Base-by-base conservation (phyloP, 2,113 vertebrate species). In the Oryzias curvinotus region DNA sequence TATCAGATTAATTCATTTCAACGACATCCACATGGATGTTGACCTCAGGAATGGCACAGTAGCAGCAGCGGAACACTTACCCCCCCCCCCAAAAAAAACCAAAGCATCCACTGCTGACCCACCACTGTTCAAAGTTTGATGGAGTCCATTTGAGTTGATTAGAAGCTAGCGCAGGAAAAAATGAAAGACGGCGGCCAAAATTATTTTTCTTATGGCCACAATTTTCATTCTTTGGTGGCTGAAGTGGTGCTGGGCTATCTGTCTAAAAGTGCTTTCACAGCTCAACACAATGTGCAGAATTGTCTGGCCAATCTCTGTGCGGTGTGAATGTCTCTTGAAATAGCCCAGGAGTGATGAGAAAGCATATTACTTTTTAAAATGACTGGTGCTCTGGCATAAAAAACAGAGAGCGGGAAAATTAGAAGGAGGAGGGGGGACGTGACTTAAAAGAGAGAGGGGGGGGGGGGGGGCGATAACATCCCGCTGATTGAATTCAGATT, bases 401-500 rank as follows among this genome's bases (percentile, higher is more conserved):
- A 85, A 81, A 43, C 43, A 30, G 55, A 56, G 49, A 57, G 68
- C 48, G 57, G 60, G 60, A 68, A 68, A 51, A 62, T 25, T 52
- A 52, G 26, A 14, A 1, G 16, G 7, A 4, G 49, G 14, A 26
- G 25, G 43, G 36, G 62, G 60, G 23, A 26, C 4, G 13, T 15
- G 26, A 21, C 19, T 23, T 57, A 7, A 36, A 42, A 53, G 57
- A 30, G 13, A 36, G 36, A 49, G 60, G 28, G 62, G 36, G 52
- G 46, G 65, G 61, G 76, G 73, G 68, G 62, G 52, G 54, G 71
- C 25, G 81, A 86, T 89, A 87, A 89, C 75, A 80, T 83, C 47
- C 64, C 30, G 65, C 66, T 88, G 80, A 88, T 89, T 87, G 84
- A 85, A 83, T 81, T 86, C 80, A 84, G 83, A 85, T 81, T 85